These are phyloP conservation scores for Zophobas morio DNA, from an alignment of 1,140 invertebrate species.

Conservation along the genomic window DNA sequence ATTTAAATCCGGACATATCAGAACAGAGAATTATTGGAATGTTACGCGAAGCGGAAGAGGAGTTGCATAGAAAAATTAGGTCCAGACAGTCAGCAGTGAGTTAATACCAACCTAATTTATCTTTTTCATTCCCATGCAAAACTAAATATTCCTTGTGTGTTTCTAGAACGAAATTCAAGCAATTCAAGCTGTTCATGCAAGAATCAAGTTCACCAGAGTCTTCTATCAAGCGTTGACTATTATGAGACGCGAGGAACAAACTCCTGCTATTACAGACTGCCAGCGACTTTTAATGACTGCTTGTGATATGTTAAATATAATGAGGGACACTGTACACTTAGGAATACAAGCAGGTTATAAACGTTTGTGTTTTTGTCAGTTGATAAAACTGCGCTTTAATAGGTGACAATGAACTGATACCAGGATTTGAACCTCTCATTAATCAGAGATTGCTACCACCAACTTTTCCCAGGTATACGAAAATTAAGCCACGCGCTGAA, in stretches of 20 bases:
- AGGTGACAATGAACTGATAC: slow-evolving; percentile 65
- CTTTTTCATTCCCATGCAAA: no score
- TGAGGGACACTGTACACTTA: slow-evolving; percentile 82
- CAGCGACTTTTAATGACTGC: slow-evolving; percentile 79
- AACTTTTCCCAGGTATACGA: slow-evolving; percentile 97
- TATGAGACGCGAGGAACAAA: slow-evolving; percentile 74
- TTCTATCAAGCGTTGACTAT: slow-evolving; percentile 86
- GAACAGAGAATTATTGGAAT: slow-evolving; percentile 86
- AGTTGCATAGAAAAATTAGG: slow-evolving; percentile 83
- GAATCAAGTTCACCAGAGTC: slow-evolving; percentile 89
- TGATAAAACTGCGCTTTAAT: slow-evolving; percentile 38
- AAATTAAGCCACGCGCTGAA: slow-evolving; percentile 88
- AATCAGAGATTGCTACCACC: slow-evolving; percentile 96
- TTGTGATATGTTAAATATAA: slow-evolving; percentile 84
- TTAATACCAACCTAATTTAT: background rate
- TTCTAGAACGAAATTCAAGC: slow-evolving; percentile 75
- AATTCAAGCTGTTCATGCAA: slow-evolving; percentile 80
- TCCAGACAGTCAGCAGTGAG: slow-evolving; percentile 67
- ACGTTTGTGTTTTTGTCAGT: background rate
- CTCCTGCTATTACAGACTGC: slow-evolving; percentile 73
- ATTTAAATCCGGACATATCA: slow-evolving; percentile 84
- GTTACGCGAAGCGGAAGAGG: slow-evolving; percentile 94
- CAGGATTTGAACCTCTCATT: slow-evolving; percentile 96
- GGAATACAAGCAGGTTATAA: slow-evolving; percentile 69
- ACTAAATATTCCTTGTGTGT: slow-evolving; percentile 16